Evolutionary conservation across 2,888 invertebrate species (phyloP).

Genomic region (Lasioglossum figueresi): DNA sequence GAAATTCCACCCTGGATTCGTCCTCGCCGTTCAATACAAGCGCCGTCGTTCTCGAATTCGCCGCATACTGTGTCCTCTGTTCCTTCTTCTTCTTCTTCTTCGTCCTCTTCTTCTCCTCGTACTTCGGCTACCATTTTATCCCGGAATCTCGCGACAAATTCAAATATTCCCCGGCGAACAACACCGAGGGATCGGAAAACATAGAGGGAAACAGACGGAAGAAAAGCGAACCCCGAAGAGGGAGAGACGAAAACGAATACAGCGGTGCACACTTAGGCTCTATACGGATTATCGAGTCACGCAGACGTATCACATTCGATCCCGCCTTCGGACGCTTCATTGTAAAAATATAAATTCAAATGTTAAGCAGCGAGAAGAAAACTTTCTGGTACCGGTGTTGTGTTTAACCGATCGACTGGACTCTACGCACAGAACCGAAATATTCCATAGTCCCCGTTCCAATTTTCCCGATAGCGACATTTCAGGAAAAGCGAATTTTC

Average conservation of each 20-base stretch:
- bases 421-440: background rate
- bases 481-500: background rate
- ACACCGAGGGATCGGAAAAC: no score
- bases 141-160: slow-evolving; percentile 41
- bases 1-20: slow-evolving; percentile 74
- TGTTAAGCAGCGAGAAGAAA: background rate
- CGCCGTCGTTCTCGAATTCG: slow-evolving; percentile 61
- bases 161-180: slow-evolving; percentile 34
- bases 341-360: slow-evolving; percentile 38
- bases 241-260: background rate
- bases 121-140: slow-evolving; percentile 7
- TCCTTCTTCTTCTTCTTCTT: background rate
- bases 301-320: background rate
- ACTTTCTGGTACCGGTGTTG: background rate
- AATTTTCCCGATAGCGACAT: background rate
- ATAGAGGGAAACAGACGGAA: background rate
- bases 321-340: background rate
- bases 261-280: background rate
- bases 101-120: background rate
- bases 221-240: background rate
- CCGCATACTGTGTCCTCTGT: slow-evolving; percentile 32
- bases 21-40: slow-evolving; percentile 71
- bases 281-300: no score
- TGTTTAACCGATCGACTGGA: background rate
- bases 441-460: background rate